These are phyloP conservation scores for Hydropsyche tenuis DNA, from an alignment of 1,140 invertebrate species.

Conservation along the genomic window DNA sequence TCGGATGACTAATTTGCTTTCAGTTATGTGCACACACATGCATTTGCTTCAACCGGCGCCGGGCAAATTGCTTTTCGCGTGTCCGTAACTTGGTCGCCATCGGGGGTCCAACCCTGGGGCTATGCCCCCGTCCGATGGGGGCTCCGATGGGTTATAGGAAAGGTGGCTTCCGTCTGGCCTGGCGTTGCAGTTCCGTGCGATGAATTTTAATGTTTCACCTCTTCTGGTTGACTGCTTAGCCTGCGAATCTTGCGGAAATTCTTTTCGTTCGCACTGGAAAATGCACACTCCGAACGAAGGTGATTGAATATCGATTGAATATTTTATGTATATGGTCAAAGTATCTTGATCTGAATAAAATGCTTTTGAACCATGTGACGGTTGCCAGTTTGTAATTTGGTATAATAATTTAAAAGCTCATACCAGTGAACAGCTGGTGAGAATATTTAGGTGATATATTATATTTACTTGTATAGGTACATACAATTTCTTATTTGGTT, in stretches of 20 bases:
- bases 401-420: no score
- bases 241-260: no score
- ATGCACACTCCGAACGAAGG: no score
- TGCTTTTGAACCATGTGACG: no score
- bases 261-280: no score
- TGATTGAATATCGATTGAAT: not conserved
- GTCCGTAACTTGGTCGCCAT: not conserved
- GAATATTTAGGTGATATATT: no score
- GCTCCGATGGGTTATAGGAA: not conserved
- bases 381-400: no score
- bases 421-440: no score
- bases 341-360: not conserved
- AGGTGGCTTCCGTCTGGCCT: not conserved
- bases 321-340: not conserved
- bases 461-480: no score
- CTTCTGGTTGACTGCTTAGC: not conserved
- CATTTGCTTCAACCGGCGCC: not conserved
- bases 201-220: slow-evolving; percentile 12
- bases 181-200: not conserved
- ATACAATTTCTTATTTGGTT: no score
- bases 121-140: not conserved
- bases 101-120: not conserved
- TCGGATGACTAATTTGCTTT: not conserved
- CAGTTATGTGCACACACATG: not conserved
- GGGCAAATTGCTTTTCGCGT: slow-evolving; percentile 1